A percentile compares a stretch with the other conserved stretches of the same genome.
These are phyloP conservation scores for Cybosia mesomella DNA, from an alignment of 2,888 invertebrate species.

Conservation along the genomic window DNA sequence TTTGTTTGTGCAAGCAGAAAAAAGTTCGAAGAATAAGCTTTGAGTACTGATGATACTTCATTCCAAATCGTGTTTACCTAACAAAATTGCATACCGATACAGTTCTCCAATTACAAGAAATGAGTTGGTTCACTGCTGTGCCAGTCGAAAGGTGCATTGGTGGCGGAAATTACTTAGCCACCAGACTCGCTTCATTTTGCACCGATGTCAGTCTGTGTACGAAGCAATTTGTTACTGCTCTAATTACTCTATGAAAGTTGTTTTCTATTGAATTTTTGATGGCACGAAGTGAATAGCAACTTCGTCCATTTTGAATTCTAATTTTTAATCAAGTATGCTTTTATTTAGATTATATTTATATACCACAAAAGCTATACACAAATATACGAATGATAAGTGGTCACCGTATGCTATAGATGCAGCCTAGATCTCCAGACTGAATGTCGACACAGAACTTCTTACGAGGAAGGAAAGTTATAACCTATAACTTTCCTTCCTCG, in stretches of 20 bases:
- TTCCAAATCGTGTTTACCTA: neutral
- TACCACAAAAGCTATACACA: too few relatives aligned
- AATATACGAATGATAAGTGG: too few relatives aligned
- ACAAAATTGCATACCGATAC: conserved; percentile 22
- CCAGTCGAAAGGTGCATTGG: conserved; percentile 34
- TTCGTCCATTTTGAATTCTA: neutral
- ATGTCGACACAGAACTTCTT: neutral
- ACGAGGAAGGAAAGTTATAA: neutral
- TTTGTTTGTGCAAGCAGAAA: too few relatives aligned
- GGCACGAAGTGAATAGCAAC: neutral
- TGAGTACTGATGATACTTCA: neutral
- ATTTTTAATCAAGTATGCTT: conserved; percentile 2
- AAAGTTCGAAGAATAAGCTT: neutral
- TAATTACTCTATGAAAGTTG: conserved; percentile 32
- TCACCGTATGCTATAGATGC: neutral
- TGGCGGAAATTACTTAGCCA: conserved; percentile 51
- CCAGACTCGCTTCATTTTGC: conserved; percentile 35
- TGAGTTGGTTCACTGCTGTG: conserved; percentile 10
- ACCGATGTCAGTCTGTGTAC: conserved; percentile 29
- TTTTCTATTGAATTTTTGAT: conserved; percentile 6
- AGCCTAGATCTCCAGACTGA: neutral
- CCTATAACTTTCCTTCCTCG: conserved; percentile 17
- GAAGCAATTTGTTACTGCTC: conserved; percentile 23
- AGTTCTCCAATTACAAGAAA: conserved; percentile 31
- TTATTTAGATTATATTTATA: neutral